Conservation (phyloP, 2,888 invertebrate species). For the Fissipunctia ypsillon region DNA sequence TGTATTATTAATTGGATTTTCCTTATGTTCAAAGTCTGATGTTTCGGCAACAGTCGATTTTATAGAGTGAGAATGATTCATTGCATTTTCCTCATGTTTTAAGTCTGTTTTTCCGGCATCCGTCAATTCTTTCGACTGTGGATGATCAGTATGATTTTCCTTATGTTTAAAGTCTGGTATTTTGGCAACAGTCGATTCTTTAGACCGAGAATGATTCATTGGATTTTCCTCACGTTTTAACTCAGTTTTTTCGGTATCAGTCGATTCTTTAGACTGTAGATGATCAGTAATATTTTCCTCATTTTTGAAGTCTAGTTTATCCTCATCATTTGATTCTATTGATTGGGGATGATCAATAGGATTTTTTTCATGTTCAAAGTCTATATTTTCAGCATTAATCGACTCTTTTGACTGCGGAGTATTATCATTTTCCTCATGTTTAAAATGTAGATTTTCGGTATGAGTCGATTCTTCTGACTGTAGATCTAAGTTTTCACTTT, state of each 20-base stretch:
- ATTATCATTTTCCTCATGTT: not conserved
- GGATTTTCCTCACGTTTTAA: conserved; percentile 51
- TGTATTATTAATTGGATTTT: not conserved
- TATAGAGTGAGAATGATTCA: not conserved
- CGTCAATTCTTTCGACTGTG: not conserved
- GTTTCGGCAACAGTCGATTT: not conserved
- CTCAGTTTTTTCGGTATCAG: conserved; percentile 8
- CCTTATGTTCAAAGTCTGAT: conserved; percentile 56
- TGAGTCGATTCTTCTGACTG: conserved; percentile 1
- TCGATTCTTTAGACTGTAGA: not conserved
- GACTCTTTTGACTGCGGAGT: not conserved
- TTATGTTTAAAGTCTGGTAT: conserved; percentile 12
- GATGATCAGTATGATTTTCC: not conserved
- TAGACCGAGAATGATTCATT: not conserved
- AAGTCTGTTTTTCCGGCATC: not conserved
- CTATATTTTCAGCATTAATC: not conserved
- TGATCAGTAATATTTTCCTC: no score
- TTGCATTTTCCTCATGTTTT: not conserved
- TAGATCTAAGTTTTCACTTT: conserved; percentile 11
- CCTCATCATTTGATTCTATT: not conserved
- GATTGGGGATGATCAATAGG: not conserved
- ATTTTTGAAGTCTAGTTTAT: conserved; percentile 39
- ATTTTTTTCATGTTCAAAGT: conserved; percentile 38
- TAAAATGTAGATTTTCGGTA: not conserved
- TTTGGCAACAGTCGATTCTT: not conserved